Percentiles rank a stretch among this genome's conserved stretches.
Evolutionary conservation across 1,140 invertebrate species (phyloP).

Genomic region (Notospermus geniculatus): DNA sequence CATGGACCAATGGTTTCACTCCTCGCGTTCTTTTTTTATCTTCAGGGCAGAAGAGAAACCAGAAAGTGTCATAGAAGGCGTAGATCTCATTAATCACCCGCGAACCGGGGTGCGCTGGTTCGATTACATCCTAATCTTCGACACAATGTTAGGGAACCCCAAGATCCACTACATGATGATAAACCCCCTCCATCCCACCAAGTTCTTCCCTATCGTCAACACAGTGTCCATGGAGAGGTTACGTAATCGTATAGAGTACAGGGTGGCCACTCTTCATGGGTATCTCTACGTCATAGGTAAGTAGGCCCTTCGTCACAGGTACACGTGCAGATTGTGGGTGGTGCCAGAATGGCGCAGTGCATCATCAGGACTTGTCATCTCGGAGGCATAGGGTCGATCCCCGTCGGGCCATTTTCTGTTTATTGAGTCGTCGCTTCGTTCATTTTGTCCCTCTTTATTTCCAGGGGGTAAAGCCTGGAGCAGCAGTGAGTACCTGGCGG

Average conservation of each 20-base stretch:
- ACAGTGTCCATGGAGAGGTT: slow-evolving; percentile 27
- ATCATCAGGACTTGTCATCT: too few relatives aligned
- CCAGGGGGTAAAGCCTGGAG: slow-evolving; percentile 39
- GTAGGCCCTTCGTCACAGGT: too few relatives aligned
- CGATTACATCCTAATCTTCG: slow-evolving; percentile 60
- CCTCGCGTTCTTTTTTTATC: too few relatives aligned
- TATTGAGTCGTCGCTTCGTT: too few relatives aligned
- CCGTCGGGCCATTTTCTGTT: too few relatives aligned
- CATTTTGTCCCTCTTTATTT: too few relatives aligned
- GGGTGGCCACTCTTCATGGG: slow-evolving; percentile 30
- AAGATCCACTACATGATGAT: slow-evolving; percentile 44
- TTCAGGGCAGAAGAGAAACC: too few relatives aligned
- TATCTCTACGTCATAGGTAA: slow-evolving; percentile 39
- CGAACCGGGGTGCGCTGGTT: slow-evolving; percentile 38
- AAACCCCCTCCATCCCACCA: slow-evolving; percentile 27
- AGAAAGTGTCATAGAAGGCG: too few relatives aligned
- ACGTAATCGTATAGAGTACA: slow-evolving; percentile 31
- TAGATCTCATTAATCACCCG: background rate
- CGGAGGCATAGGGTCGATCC: too few relatives aligned
- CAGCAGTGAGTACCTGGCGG: slow-evolving; percentile 24
- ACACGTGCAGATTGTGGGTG: too few relatives aligned
- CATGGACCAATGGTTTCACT: too few relatives aligned
- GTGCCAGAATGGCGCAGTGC: too few relatives aligned
- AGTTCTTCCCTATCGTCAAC: slow-evolving; percentile 40
- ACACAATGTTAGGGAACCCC: slow-evolving; percentile 37